Evolutionary conservation across 1,140 invertebrate genomes (phyloP), one percentile per base, ranked within the genome.

Genomic region (Conus ventricosus): DNA sequence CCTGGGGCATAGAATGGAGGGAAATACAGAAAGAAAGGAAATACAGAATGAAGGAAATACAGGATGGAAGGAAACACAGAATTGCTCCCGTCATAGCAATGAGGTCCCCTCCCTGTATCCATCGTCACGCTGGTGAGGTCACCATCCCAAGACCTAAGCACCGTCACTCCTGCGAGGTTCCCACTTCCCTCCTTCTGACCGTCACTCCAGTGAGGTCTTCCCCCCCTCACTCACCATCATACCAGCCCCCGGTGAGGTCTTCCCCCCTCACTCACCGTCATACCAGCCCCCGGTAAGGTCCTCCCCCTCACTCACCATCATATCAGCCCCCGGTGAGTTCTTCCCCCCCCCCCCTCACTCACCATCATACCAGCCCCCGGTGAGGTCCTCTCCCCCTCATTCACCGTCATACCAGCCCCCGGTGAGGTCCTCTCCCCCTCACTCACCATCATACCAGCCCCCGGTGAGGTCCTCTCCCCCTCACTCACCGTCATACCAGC

Each of bases 311-410:
- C 17, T 17, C 67, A 5, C 25, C 78, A 11, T 25, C 78, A 7
- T 23, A 80, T 5, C n/a, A 11, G 5, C n/a, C 78, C 78, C 7
- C 67, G 8, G 8, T 17, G 8, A 15, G 8, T 23, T 17, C 23
- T 8, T 23, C 67, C 67, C 13, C 67, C 67, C 67, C 13, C 67
- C 17, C 67, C 67, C 5, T 23, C 67, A 8, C 7, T 17, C 17
- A 13, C 78, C n/a, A 80, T 20, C 78, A 11, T 39, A 39, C 23
- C 7, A 60, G 57, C 8, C 0, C 95, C 84, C 23, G 94, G 93
- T 13, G 95, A 95, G 76, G 95, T 94, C 4, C 91, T 92, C 87
- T 17, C 57, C 57, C 57, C 17, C 57, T 17, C 57, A 10, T 17
- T 17, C 75, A 8, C 75, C 75, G 8, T 39, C 75, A 8, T 39